Evolutionary conservation across 2,113 vertebrate species (phyloP), one percentile per base, ranked within the genome.

Genomic region (Sylvia atricapilla): DNA sequence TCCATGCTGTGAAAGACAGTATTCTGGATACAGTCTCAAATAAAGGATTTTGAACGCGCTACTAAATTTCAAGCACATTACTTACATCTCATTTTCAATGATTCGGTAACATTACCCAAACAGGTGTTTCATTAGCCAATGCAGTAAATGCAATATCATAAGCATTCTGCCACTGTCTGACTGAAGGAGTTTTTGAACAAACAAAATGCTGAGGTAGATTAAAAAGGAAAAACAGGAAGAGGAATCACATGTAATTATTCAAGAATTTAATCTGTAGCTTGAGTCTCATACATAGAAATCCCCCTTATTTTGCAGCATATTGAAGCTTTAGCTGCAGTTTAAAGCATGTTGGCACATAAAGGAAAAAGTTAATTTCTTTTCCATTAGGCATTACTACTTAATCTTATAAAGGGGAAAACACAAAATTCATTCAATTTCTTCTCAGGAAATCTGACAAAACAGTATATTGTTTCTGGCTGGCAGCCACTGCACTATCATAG

Each of bases 391-490:
- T 50, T 93, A 68, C 52, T 70, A 62, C 83, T 84, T 91, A 81
- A 64, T 69, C 30, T 76, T 77, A 62, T 25, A 55, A 76, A 93
- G 52, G 12, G 10, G 55, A 23, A 28, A 68, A 74, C 30, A 63
- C 16, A 77, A 92, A 94, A 78, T 75, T 62, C 22, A 56, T 70
- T 91, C 70, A 37, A 76, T 76, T 92, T 96, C 58, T 88, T 62
- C 80, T 83, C 74, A 63, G 64, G 70, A 89, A 96, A 89, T 41
- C 24, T 89, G 44, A 84, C 37, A 89, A 83, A 94, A 58, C 23
- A 73, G 46, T 66, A 27, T 33, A 76, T 39, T 86, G 76, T 60
- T 91, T 74, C 84, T 94, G 85, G 74, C 92, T 80, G 82, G 58
- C 73, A 79, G 75, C 70, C 66, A 62, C 55, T 15, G 43, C 27